Evolutionary conservation across 2,113 vertebrate genomes (phyloP).

Genomic region (Argyrosomus japonicus): DNA sequence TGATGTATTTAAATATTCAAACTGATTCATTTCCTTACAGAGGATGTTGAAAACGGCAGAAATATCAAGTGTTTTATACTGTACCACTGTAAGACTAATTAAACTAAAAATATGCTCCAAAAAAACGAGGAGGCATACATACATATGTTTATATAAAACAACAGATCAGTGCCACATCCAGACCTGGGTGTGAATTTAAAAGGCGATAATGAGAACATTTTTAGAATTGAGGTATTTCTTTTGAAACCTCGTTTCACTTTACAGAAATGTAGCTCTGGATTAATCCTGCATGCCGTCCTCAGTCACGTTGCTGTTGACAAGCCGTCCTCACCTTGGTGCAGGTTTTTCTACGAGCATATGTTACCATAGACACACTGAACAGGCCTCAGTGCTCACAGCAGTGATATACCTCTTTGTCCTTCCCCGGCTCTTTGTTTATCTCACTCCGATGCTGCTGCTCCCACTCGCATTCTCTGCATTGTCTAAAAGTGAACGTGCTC

Average conservation of each 20-base stretch:
- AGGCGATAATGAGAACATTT: constrained; percentile 9
- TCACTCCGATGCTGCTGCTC: constrained; percentile 17
- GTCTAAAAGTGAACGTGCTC: constrained; percentile 32
- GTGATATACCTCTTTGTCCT: constrained; percentile 44
- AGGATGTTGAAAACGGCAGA: not conserved
- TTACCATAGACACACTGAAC: constrained; percentile 71
- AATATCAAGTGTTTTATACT: not conserved
- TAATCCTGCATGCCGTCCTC: not conserved
- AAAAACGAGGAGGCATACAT: not conserved
- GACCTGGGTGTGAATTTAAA: constrained; percentile 13
- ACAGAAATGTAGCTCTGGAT: constrained; percentile 5
- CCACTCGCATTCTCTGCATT: not conserved
- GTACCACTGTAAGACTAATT: not conserved
- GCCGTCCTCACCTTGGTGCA: constrained; percentile 39
- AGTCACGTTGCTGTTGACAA: constrained; percentile 41
- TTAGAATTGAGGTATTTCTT: not conserved
- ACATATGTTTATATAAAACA: not conserved
- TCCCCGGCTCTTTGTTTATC: constrained; percentile 33
- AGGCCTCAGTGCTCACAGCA: constrained; percentile 32
- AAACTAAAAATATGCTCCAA: constrained; percentile 4
- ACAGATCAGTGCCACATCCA: not conserved
- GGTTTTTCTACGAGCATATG: constrained; percentile 49
- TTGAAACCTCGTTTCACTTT: not conserved
- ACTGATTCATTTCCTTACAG: not conserved
- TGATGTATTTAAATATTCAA: not conserved